Base-by-base conservation (phyloP, 2,888 invertebrate genomes). In the Eupithecia exiguata region DNA sequence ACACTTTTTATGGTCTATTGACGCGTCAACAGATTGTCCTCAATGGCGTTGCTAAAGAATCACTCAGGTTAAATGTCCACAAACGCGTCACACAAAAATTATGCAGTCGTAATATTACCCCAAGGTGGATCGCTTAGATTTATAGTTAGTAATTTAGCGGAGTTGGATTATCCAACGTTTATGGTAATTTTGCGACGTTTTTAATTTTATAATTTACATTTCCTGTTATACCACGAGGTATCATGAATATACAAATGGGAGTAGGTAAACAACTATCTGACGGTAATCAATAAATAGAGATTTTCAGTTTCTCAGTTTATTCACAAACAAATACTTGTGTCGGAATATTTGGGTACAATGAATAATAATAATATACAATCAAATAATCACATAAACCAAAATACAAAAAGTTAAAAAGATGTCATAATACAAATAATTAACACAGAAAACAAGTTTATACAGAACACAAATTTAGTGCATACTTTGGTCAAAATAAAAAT, bases 161-260 rank as follows among this genome's bases (percentile, higher is more conserved):
- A 5, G 63, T 30, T 10, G 49, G 49, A 65, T 38, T 63, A n/a
- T 65, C 63, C 63, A 65, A 65, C 36, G 36, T n/a, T 36, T 65
- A 65, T 38, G 35, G 36, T 63, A 65, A 65, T n/a, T 65, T n/a
- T 65, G 36, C 12, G 38, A n/a, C 35, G 35, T 18, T 62, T 7
- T 30, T 61, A 30, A 16, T 61, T 30, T 65, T 35, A 12, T 12
- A 25, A 25, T 58, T 12, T 25, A 58, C 58, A 58, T 58, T 58
- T 58, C 58, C 58, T 58, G 25, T 25, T 58, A 58, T 25, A 25
- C 6, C n/a, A 53, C 58, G 58, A 25, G 25, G 14, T 53, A 53
- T 53, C 3, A 53, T 53, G n/a, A 49, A 53, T 25, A 14, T 12
- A 25, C n/a, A 58, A 25, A 21, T 25, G 12, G 12, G 14, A 58